Base-by-base conservation (phyloP, 2,113 vertebrate genomes). In the Scalopus aquaticus region DNA sequence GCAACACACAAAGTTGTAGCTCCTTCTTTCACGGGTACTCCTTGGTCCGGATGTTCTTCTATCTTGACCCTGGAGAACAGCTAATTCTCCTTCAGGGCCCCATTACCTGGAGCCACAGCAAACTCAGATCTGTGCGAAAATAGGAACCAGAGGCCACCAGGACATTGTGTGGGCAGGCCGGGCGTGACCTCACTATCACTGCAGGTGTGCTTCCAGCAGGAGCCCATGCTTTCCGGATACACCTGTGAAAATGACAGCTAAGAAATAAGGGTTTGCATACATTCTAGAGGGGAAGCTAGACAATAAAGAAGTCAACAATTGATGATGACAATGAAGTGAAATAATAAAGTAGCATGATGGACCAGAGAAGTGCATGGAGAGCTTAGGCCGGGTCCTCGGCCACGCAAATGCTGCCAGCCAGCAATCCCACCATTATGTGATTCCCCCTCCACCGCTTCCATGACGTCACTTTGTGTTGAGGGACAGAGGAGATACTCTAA, bases 381-480 rank as follows among this genome's bases (percentile, higher is more conserved):
- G 1, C n/a, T 77, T 20, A 64, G 54, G 12, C 22, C 22, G 26
- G 9, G 19, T 82, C 73, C 6, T 0, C 6, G 2, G 8, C 22
- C 58, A 62, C 17, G 6, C 39, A 58, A n/a, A 56, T 46, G 37
- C 44, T 90, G 11, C 46, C 17, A 37, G 5, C n/a, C 70, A 1
- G 0, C 9, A n/a, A n/a, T 19, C 2, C 32, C 60, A 7, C 3
- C 2, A 4, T 20, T 56, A 1, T 9, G 39, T 2, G 30, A 0
- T 17, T 5, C 35, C 1, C 9, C 37, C 16, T 30, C 8, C 9
- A 19, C 20, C 30, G 3, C 1, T 15, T 2, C 28, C 20, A 15
- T 11, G 16, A n/a, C 90, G 8, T 0, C 2, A 70, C 30, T 79
- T 60, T n/a, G 37, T 5, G 5, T 58, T 83, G 22, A 79, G 17